Percentiles rank a stretch among this genome's conserved stretches.
phyloP scores from a whole-genome alignment of 2,888 invertebrate species.

The Sepiola atlantica region DNA sequence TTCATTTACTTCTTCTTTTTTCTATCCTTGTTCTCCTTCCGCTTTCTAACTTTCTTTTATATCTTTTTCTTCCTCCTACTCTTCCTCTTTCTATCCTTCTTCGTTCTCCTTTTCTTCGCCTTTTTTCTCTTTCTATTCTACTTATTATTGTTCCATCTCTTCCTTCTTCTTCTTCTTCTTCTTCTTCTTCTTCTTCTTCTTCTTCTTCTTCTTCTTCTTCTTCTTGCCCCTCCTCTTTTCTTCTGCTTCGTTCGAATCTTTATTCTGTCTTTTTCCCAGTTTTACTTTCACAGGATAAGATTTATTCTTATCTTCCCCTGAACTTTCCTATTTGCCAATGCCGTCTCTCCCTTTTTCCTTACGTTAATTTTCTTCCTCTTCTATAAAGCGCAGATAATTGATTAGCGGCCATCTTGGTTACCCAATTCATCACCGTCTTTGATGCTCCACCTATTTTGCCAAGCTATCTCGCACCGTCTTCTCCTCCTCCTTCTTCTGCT shows the following conservation, averaged over 20 bases:
- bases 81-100: background rate
- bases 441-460: background rate
- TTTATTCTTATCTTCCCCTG: too few species aligned
- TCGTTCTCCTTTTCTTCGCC: background rate
- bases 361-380: background rate
- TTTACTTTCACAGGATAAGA: too few species aligned
- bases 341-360: background rate
- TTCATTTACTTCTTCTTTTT: background rate
- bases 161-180: background rate
- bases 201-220: background rate
- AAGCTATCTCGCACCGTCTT: background rate
- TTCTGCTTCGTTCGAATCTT: background rate
- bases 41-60: background rate
- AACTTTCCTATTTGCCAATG: background rate
- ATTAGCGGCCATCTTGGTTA: background rate
- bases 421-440: background rate
- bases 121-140: background rate
- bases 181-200: background rate
- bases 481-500: background rate
- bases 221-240: background rate
- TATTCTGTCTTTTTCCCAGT: too few species aligned
- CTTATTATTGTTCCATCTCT: background rate
- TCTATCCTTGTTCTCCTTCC: too few species aligned
- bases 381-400: background rate
- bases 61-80: background rate